Evolutionary conservation across 2,113 vertebrate genomes (phyloP), one percentile per base, ranked within the genome.

Genomic region (Ardeotis arabs): DNA sequence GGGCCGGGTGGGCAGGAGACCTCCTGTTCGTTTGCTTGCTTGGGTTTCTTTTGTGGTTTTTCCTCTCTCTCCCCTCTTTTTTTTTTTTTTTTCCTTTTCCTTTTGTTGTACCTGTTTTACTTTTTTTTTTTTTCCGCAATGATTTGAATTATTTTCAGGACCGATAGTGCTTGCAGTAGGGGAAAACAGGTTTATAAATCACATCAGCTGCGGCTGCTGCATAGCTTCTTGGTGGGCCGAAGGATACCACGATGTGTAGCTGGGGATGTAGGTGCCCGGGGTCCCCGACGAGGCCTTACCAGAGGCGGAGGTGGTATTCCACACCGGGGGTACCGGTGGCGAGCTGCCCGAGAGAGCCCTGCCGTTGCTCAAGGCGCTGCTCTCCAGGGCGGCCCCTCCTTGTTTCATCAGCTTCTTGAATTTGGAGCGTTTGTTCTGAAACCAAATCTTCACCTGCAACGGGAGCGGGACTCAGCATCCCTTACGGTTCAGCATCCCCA

Each of bases 341-440:
- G 99, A 99, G 41, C 98, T 98, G 68, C 98, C 98, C 28, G 99
- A 99, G 70, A 99, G 98, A 91, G 99, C 98, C 84, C 99, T 98
- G 92, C 99, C 99, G 94, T 99, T 99, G 90, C 98, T 99, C 92
- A 99, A 94, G 17, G 98, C 99, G 91, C 97, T 98, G 84, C 98
- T 97, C 96, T 99, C 99, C 94, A 99, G 98, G 18, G 98, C 98
- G 19, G 99, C 99, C 41, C 99, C 99, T 31, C 99, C 93, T 92
- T 99, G 99, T 95, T 99, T 99, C 92, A 99, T 98, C 92, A 99
- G 96, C 98, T 99, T 99, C 98, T 99, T 99, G 98, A 99, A 99
- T 97, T 99, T 99, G 96, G 99, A 99, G 91, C 99, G 99, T 95
- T 99, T 99, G 97, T 99, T 99, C 98, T 99, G 99, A 98, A 99